These are phyloP conservation scores for Diplodus sargus DNA, from an alignment of 2,797 vertebrate genomes.

Conservation along the genomic window DNA sequence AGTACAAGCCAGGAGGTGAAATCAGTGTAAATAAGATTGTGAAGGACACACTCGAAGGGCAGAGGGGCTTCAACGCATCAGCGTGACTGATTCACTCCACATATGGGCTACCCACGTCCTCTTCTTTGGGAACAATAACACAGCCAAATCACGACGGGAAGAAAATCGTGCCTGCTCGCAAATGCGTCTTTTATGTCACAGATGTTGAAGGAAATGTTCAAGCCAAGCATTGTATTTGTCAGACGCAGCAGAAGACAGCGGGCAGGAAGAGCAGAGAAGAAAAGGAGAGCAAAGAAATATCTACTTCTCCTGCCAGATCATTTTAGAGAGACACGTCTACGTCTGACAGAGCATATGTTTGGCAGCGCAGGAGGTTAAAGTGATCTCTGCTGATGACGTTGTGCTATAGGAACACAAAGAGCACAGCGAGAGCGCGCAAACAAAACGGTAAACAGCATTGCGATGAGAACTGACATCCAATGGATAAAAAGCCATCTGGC, in stretches of 20 bases:
- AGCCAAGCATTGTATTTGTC: constrained; percentile 31
- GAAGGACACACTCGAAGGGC: constrained; percentile 70
- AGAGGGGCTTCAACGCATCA: constrained; percentile 23
- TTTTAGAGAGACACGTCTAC: constrained; percentile 48
- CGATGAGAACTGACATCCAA: constrained; percentile 48
- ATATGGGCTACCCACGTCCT: background rate
- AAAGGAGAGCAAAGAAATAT: background rate
- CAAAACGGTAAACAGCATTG: constrained; percentile 31
- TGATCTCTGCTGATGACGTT: constrained; percentile 33
- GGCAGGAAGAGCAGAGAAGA: constrained; percentile 12
- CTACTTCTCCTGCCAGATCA: constrained; percentile 33
- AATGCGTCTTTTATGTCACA: constrained; percentile 37
- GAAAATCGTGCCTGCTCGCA: background rate
- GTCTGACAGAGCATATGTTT: constrained; percentile 57
- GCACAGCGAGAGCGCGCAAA: constrained; percentile 21
- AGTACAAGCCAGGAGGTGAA: constrained; percentile 49
- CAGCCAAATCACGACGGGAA: background rate
- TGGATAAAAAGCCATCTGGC: constrained; percentile 41
- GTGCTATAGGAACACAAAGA: constrained; percentile 28
- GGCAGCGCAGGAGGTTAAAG: constrained; percentile 46
- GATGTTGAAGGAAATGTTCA: constrained; percentile 11
- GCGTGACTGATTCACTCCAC: constrained; percentile 24
- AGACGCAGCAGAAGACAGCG: constrained; percentile 9
- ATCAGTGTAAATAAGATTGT: constrained; percentile 68
- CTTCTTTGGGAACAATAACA: constrained; percentile 1